phyloP scores from a whole-genome alignment of 2,888 invertebrate genomes.

The Lasioglossum morio region DNA sequence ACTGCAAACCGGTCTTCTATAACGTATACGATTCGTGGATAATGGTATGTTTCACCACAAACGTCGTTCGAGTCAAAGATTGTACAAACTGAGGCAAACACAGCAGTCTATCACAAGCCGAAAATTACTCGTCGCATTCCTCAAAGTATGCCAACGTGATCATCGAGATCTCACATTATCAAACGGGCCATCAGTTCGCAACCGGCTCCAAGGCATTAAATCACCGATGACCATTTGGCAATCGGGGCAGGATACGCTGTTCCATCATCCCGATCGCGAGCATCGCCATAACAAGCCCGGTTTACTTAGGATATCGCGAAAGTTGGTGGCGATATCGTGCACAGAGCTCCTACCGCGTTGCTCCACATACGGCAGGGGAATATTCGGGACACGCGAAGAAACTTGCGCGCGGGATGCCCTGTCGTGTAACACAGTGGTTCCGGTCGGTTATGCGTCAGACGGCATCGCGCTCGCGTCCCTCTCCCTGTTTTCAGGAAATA shows the following conservation, averaged over 20 bases:
- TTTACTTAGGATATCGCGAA: slow-evolving; percentile 17
- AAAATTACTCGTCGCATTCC: not conserved
- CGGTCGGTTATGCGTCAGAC: slow-evolving; percentile 67
- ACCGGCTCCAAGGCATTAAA: not conserved
- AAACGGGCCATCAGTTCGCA: not conserved
- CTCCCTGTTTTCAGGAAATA: slow-evolving; percentile 49
- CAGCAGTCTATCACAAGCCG: not conserved
- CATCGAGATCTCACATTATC: not conserved
- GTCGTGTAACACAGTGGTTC: slow-evolving; percentile 62
- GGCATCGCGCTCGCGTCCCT: slow-evolving; percentile 27
- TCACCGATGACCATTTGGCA: not conserved
- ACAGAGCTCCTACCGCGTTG: not conserved
- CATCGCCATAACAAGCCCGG: not conserved
- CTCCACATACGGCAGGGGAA: not conserved
- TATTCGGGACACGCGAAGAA: slow-evolving; percentile 53
- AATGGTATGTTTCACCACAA: not conserved
- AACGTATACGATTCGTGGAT: not conserved
- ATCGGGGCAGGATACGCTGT: not conserved
- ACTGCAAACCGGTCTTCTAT: not conserved
- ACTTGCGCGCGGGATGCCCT: slow-evolving; percentile 44
- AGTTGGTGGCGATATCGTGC: slow-evolving; percentile 15
- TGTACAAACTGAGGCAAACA: not conserved
- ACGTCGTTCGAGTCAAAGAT: not conserved
- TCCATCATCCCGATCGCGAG: not conserved
- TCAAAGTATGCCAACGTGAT: not conserved